Conservation (phyloP, 2,888 invertebrate species). For the Orthonevra nobilis region DNA sequence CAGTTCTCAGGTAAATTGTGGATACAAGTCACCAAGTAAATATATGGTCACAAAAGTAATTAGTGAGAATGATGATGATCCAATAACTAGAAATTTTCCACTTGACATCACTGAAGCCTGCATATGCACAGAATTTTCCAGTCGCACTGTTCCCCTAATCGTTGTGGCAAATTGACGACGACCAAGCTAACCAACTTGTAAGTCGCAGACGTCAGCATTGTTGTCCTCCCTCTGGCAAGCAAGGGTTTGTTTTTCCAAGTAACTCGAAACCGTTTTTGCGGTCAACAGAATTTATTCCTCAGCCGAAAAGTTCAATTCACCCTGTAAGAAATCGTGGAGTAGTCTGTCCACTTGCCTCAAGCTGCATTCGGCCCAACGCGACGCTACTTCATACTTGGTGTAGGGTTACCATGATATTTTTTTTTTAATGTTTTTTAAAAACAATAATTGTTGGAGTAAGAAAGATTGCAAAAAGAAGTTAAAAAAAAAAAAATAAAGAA, state of each 20-base stretch:
- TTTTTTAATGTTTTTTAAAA: conserved; percentile 10
- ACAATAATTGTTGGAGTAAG: not conserved
- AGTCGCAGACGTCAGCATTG: too few relatives aligned
- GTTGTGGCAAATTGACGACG: conserved; percentile 64
- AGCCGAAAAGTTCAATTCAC: conserved; percentile 69
- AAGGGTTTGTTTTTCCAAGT: conserved; percentile 60
- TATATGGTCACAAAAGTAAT: conserved; percentile 61
- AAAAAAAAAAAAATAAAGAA: not conserved
- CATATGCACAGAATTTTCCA: conserved; percentile 61
- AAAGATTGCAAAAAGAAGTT: not conserved
- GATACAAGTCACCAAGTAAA: conserved; percentile 41
- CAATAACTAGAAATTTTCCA: conserved; percentile 75
- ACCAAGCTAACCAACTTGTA: too few relatives aligned
- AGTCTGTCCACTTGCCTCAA: conserved; percentile 43
- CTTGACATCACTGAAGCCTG: conserved; percentile 76
- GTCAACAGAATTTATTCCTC: conserved; percentile 68
- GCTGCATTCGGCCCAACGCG: not conserved
- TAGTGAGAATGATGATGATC: conserved; percentile 70
- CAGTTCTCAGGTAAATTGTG: conserved; percentile 24
- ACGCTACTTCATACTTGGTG: not conserved
- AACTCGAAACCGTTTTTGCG: conserved; percentile 65
- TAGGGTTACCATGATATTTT: conserved; percentile 33
- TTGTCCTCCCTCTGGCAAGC: conserved; percentile 13
- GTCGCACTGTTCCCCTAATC: conserved; percentile 68
- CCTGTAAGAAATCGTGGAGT: conserved; percentile 52